Evolutionary conservation across 2,797 vertebrate genomes (phyloP), one percentile per base, ranked within the genome.

Genomic region (Champsocephalus gunnari): DNA sequence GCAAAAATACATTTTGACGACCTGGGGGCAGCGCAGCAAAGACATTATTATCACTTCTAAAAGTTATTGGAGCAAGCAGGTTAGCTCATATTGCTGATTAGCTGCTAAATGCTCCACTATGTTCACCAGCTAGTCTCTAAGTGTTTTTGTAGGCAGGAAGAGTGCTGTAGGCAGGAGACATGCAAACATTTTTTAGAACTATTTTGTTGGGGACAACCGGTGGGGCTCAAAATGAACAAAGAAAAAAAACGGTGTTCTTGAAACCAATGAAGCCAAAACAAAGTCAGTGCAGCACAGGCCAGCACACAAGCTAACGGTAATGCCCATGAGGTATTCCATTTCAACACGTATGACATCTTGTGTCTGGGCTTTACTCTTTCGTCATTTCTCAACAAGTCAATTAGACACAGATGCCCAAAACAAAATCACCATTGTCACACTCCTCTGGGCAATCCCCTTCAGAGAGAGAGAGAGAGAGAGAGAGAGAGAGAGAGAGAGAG

Each of bases 281-380:
- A 38, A 38, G 34, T 66, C 62, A 73, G 70, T 50, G 49, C 53
- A 62, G 54, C 58, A 28, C 62, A 73, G 70, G 48, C 45, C 53
- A 64, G 54, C 56, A 10, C 51, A 41, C 16, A 45, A 44, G 79
- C 76, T 60, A 77, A 63, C 47, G 62, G 57, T 34, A 65, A 81
- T 79, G 71, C 81, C 82, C 85, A 44, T 51, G 48, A 17, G 57
- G 78, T 75, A 68, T 81, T 66, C 60, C 77, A 49, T 88, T 85
- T 91, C 90, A 90, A 88, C 89, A 86, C 88, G 73, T 85, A 89
- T 89, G 88, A 90, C 89, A 90, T 90, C 85, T 73, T 61, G 74
- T 78, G 80, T 82, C 84, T 87, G 84, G 66, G 73, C 64, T 80
- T 70, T 71, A 34, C 81, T 69, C 73, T 82, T 77, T 13, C 78